Conservation (phyloP, 2,797 vertebrate species). For the Gallinago solitaria region DNA sequence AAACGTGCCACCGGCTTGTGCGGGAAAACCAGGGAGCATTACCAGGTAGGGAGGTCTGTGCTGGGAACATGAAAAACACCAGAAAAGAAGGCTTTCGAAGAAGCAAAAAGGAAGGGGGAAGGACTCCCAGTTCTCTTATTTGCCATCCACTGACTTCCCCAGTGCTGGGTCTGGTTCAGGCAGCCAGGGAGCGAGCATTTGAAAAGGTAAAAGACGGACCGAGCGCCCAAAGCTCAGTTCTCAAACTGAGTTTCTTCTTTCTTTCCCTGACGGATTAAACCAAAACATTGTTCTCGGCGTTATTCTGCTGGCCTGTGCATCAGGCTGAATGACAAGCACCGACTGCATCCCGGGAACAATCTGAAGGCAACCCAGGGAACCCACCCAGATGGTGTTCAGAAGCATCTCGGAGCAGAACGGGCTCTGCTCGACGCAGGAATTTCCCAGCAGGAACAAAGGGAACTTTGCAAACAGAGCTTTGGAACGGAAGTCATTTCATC, state of each 20-base stretch:
- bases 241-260: not conserved
- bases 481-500: slow-evolving; percentile 44
- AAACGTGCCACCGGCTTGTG: rapidly evolving
- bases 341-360: slow-evolving; percentile 48
- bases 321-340: slow-evolving; percentile 33
- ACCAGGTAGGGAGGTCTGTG: not conserved
- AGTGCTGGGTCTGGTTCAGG: rapidly evolving
- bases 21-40: not conserved
- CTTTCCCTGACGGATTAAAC: not conserved
- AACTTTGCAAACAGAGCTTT: slow-evolving; percentile 56
- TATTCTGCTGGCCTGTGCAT: slow-evolving; percentile 21
- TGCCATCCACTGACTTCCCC: not conserved
- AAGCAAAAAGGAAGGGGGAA: not conserved
- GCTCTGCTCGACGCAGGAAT: slow-evolving; percentile 17
- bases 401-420: not conserved
- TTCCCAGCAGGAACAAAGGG: slow-evolving; percentile 60
- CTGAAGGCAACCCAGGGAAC: slow-evolving; percentile 58
- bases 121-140: not conserved
- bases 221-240: not conserved
- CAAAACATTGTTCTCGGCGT: not conserved
- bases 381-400: slow-evolving; percentile 58
- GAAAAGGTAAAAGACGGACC: not conserved
- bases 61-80: not conserved
- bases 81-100: not conserved
- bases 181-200: not conserved